Evolutionary conservation across 2,888 invertebrate genomes (phyloP), one percentile per base, ranked within the genome.

Genomic region (Plebejus argus): DNA sequence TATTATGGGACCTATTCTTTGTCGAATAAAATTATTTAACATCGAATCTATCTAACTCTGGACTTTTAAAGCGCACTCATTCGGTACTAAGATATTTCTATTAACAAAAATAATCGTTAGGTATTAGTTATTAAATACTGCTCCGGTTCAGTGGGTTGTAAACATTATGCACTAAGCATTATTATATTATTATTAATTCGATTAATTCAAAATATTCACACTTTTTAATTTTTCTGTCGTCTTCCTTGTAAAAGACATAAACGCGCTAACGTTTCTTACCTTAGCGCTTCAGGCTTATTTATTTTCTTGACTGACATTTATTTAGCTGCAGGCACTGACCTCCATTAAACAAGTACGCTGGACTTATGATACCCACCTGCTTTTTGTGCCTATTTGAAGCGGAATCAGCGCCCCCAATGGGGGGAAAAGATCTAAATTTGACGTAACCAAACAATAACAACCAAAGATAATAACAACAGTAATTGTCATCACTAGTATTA

Each of bases 1-100:
- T 70, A 70, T 15, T 70, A 70, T 15, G 33, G 4, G 23, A 20
- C 70, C 39, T 39, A 39, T 71, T 71, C 39, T 39, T 39, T n/a
- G 8, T 18, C 5, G 70, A 71, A 71, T 71, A n/a, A 71, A 71
- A 39, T 71, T 35, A 71, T 71, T 71, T 61, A 61, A 61, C 61
- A 61, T 61, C 20, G 10, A 61, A 20, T 23, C 10, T 61, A 61
- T 12, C 66, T 71, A 71, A 35, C 70, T 71, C 35, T 39, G 70
- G 70, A 71, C 70, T 39, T 71, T 71, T n/a, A n/a, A 39, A 39
- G 33, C 33, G 35, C 39, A 71, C 39, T 71, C 66, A 66, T 20
- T 70, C 15, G 18, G 70, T 33, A 53, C 53, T 53, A 18, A 53
- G 53, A 53, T 53, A 33, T 33, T 6, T 70, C 70, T 70, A 70